These are phyloP conservation scores for Telmatherina bonti DNA, from an alignment of 2,797 vertebrate genomes.

Conservation along the genomic window DNA sequence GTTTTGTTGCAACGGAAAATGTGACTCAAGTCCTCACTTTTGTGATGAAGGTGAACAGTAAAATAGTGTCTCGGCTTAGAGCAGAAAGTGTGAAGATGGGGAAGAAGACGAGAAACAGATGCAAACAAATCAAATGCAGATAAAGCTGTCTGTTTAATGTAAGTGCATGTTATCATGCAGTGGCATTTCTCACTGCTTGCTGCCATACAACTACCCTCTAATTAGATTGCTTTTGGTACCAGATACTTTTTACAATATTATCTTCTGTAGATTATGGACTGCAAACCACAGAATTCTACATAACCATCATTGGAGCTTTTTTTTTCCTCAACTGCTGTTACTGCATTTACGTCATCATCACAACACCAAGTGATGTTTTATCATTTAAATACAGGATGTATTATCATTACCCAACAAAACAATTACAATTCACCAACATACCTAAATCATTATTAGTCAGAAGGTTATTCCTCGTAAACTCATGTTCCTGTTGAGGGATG, in stretches of 20 bases:
- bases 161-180: neutral
- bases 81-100: neutral
- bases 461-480: neutral
- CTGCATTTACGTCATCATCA: neutral
- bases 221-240: neutral
- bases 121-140: neutral
- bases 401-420: neutral
- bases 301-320: neutral
- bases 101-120: conserved; percentile 1
- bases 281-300: neutral
- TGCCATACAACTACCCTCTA: neutral
- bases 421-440: neutral
- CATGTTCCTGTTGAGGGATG: neutral
- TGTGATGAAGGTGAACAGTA: neutral
- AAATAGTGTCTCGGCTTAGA: neutral
- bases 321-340: neutral
- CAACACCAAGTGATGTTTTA: neutral
- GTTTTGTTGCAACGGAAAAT: conserved; percentile 15
- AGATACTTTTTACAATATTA: too few relatives aligned
- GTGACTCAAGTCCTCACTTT: conserved; percentile 4
- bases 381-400: neutral
- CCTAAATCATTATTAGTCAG: neutral
- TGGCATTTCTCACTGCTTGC: neutral
- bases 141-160: neutral
- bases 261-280: neutral